Conservation (phyloP, 2,888 invertebrate genomes). For the Ichneumoninae sp. region DNA sequence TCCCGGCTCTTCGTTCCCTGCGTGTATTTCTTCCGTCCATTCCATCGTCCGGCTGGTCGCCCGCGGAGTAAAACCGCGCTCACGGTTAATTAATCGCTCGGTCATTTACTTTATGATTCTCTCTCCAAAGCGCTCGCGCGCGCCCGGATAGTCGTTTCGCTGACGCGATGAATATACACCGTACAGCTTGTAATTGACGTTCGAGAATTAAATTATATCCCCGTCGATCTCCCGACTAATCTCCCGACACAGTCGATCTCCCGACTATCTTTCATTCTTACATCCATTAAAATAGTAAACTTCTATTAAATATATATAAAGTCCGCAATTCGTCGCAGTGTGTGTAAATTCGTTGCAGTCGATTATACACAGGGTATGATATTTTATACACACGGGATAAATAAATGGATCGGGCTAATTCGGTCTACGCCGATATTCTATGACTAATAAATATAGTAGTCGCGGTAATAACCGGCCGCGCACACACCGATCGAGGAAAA, state of each 20-base stretch:
- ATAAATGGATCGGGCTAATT: conserved; percentile 47
- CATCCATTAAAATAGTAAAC: conserved; percentile 34
- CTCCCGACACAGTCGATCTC: background rate
- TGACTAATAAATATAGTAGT: conserved; percentile 47
- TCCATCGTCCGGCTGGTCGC: conserved; percentile 16
- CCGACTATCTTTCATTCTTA: conserved; percentile 8
- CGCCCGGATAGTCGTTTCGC: conserved; percentile 12
- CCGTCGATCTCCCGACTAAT: background rate
- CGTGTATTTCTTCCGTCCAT: conserved; percentile 35
- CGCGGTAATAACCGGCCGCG: conserved; percentile 37
- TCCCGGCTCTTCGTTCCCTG: conserved; percentile 27
- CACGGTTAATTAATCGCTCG: conserved; percentile 54
- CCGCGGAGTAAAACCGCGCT: conserved; percentile 4
- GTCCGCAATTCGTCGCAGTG: background rate
- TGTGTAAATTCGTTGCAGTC: conserved; percentile 8
- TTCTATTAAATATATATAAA: conserved; percentile 16
- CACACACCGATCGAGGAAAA: conserved; percentile 52
- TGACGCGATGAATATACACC: conserved; percentile 31
- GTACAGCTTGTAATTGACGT: conserved; percentile 51
- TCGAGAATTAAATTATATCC: conserved; percentile 38
- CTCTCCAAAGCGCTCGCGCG: conserved; percentile 5
- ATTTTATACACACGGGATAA: conserved; percentile 29
- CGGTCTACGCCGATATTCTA: conserved; percentile 43
- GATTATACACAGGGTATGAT: conserved; percentile 35
- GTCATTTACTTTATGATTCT: conserved; percentile 60